Evolutionary conservation across 2,797 vertebrate genomes (phyloP).

Genomic region (Mergus octosetaceus): DNA sequence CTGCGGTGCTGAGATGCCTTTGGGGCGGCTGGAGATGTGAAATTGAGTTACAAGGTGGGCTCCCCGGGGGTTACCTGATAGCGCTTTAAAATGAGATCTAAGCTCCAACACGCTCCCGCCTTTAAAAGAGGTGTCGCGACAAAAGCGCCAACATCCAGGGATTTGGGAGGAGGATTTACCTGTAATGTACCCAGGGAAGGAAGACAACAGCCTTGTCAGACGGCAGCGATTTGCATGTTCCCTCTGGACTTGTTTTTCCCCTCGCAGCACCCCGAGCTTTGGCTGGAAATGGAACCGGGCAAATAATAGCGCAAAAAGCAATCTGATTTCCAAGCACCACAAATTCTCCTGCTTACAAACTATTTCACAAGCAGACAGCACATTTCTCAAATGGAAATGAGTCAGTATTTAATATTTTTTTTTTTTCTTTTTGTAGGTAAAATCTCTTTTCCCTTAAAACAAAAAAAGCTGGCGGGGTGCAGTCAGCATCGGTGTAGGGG

Average conservation of each 20-base stretch:
- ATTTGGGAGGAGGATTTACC: slow-evolving; percentile 19
- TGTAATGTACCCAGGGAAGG: neutral
- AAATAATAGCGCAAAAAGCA: neutral
- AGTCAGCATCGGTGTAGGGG: accelerated
- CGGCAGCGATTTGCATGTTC: neutral
- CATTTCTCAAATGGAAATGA: neutral
- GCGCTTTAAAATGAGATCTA: neutral
- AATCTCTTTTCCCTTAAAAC: neutral
- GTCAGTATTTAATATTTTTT: neutral
- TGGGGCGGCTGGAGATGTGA: neutral
- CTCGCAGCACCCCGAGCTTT: neutral
- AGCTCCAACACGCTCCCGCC: neutral
- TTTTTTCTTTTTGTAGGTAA: neutral
- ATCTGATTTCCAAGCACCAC: neutral
- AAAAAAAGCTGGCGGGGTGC: accelerated
- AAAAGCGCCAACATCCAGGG: neutral
- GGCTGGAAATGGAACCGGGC: neutral
- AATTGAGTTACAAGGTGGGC: neutral
- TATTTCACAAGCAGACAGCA: neutral
- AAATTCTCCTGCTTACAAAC: neutral
- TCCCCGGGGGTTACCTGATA: neutral
- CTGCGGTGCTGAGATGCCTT: neutral
- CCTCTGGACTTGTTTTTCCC: slow-evolving; percentile 49
- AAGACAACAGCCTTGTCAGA: slow-evolving; percentile 20
- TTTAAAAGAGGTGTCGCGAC: neutral